A percentile compares a stretch with the other conserved stretches of the same genome.
Conservation (phyloP, 2,113 vertebrate genomes). For the Pangasianodon gigas region DNA sequence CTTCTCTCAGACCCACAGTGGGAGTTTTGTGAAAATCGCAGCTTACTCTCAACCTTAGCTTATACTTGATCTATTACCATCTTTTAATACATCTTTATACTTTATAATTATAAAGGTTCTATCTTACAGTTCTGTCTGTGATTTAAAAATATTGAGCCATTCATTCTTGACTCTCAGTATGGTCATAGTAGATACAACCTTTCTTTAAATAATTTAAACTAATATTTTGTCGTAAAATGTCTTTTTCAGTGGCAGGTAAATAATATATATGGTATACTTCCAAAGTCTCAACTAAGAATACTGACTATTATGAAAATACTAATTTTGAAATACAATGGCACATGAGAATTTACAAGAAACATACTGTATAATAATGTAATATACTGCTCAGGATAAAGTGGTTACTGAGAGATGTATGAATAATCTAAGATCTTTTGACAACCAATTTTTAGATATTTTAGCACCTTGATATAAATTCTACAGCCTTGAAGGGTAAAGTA, state of each 20-base stretch:
- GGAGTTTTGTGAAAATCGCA: conserved; percentile 35
- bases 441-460: background rate
- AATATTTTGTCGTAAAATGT: background rate
- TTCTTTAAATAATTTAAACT: background rate
- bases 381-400: background rate
- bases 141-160: background rate
- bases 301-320: background rate
- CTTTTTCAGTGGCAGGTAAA: background rate
- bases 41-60: conserved; percentile 36
- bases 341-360: background rate
- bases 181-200: background rate
- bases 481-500: background rate
- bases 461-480: background rate
- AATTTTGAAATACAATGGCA: background rate
- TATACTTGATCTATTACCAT: background rate
- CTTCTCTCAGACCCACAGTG: conserved; percentile 32
- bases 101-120: background rate
- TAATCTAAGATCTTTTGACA: background rate
- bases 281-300: background rate
- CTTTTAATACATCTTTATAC: background rate
- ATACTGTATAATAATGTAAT: background rate
- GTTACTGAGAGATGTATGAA: background rate
- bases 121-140: background rate
- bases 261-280: background rate
- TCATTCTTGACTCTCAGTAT: background rate